Base-by-base conservation (phyloP, 2,888 invertebrate genomes). In the Drosophila affinis region DNA sequence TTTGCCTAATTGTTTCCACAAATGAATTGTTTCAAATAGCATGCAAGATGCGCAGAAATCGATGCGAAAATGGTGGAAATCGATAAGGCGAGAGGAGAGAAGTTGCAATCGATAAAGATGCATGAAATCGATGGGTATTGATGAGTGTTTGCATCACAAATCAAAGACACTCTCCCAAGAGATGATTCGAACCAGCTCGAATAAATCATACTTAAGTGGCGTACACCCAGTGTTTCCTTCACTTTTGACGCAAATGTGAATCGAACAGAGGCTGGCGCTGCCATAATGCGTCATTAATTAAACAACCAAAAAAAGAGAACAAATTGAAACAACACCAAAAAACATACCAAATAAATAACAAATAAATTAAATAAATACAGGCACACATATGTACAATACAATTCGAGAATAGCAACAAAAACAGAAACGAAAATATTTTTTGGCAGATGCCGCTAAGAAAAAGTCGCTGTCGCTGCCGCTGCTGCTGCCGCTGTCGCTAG, bases 291-390 rank as follows among this genome's bases (percentile, higher is more conserved):
- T 83, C 83, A 83, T 80, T 80, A 76, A 86, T 86, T 75, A 80
- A 80, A 76, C 68, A 80, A 54, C 56, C 39, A 39, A 7, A 39
- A n/a, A 59, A 60, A 61, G 46, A 60, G 54, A 60, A 62, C 63
- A 69, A 81, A 55, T 75, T 61, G 75, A 78, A 47, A 61, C 57
- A 64, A 47, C 44, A 55, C 52, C 46, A 76, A 77, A 87, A 27
- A 29, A 78, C 77, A 65, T 57, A 64, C 73, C 79, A 88, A 88
- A 85, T 79, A 83, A 83, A 83, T 82, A 88, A 75, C 79, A 83
- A 88, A 84, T 83, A 88, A 83, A 83, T 85, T 82, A 83, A 86
- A 86, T 81, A 87, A 79, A 79, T 78, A 86, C 62, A 53, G 47
- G 55, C 44, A 57, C 39, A 60, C 21, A 57, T 60, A 47, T 34